Evolutionary conservation across 2,113 vertebrate species (phyloP).

Genomic region (Corythornis cristatus): DNA sequence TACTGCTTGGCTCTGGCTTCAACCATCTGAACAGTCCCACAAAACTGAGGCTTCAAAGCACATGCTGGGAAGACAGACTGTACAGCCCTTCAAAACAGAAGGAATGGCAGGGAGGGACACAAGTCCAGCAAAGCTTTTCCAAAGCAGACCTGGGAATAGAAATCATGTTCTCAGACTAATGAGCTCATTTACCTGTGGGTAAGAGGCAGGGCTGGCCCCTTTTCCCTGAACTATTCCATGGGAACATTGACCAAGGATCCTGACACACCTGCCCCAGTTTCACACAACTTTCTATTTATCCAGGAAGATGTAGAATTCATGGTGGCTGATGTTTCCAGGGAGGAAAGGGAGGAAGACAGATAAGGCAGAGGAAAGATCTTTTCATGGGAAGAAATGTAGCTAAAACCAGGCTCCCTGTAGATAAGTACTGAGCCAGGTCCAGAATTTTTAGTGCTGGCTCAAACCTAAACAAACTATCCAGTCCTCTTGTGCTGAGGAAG

Average conservation of each 20-base stretch:
- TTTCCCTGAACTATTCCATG: neutral
- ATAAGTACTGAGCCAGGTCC: neutral
- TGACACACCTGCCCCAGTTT: neutral
- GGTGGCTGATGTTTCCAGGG: neutral
- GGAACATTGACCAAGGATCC: neutral
- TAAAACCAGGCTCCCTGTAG: neutral
- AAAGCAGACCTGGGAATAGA: neutral
- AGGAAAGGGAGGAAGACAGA: neutral
- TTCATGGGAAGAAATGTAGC: neutral
- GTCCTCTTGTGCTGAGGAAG: neutral
- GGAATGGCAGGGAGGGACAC: neutral
- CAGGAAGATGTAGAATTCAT: neutral
- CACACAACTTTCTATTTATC: neutral
- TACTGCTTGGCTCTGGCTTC: neutral
- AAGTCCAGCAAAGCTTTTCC: neutral
- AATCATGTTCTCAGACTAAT: fast-evolving
- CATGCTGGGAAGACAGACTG: neutral
- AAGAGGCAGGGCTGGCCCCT: neutral
- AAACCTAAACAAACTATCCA: neutral
- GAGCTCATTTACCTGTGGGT: neutral
- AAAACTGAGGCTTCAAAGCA: neutral
- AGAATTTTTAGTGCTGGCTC: neutral
- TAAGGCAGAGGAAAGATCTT: neutral
- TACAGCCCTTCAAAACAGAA: neutral
- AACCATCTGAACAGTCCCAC: neutral